Evolutionary conservation across 2,113 vertebrate genomes (phyloP), one percentile per base, ranked within the genome.

Genomic region (Bettongia penicillata): DNA sequence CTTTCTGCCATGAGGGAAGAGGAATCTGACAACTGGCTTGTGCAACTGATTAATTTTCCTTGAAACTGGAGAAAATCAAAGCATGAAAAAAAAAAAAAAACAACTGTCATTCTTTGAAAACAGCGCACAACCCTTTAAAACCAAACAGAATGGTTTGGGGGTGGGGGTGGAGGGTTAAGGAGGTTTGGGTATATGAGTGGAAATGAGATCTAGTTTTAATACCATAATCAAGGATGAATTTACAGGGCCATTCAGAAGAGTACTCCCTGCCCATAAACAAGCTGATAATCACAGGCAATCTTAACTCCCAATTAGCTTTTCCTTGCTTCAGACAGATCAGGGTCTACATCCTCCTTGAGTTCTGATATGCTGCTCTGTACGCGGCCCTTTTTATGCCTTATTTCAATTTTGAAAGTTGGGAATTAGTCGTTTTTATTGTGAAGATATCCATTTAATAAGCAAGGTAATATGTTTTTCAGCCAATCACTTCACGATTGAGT

Each of bases 261-360:
- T 97, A 98, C 98, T 99, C 98, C 98, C 98, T 98, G 98, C 98
- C 98, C 98, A 98, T 98, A 99, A 98, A 98, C 98, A 98, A 98
- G 98, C 98, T 97, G 98, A 98, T 99, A 99, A 99, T 99, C 98
- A 98, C 97, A 97, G 97, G 97, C 98, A 98, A 98, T 98, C 98
- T 98, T 98, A 98, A 98, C 98, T 99, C 97, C 98, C 98, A 98
- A 98, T 99, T 98, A 99, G 98, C 98, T 98, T 94, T 97, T 97
- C 97, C 97, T 98, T 98, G 37, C 47, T 97, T 98, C 96, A 49
- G 94, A 94, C 51, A 94, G 96, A 98, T 98, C 98, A 92, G 95
- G 0, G 0, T 98, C 96, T 97, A 90, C 95, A 97, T 98, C 98
- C 98, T 98, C 97, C 97, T 98, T 97, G 98, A 97, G 95, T 98